Evolutionary conservation across 2,113 vertebrate species (phyloP), one percentile per base, ranked within the genome.

Genomic region (Canis aureus): DNA sequence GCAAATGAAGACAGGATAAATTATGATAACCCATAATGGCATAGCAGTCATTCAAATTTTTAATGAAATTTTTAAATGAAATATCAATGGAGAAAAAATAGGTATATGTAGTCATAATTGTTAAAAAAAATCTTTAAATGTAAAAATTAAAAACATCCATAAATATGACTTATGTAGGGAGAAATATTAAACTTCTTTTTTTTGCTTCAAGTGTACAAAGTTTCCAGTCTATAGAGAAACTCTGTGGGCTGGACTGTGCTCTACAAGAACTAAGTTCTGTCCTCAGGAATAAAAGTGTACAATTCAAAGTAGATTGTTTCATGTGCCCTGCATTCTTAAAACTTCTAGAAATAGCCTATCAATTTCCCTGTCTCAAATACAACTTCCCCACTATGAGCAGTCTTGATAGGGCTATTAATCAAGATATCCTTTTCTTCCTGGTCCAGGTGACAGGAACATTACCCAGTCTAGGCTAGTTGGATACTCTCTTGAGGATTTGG

Each of bases 311-410:
- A 29, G 25, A 38, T 69, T 89, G 11, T 83, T 73, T 94, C 84
- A 38, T 74, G n/a, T 69, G 22, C 1, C n/a, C 25, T 62, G 10
- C 2, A 20, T 64, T 84, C 57, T n/a, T 97, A 71, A 35, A 78
- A 27, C 43, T 92, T 95, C 43, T 78, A 71, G 43, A 96, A 64
- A 82, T 23, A 76, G 59, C 8, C 29, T 76, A 96, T 83, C 93
- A 35, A 91, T 84, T 97, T 82, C 29, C 35, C 20, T 69, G 29
- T n/a, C 78, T 38, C 15, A 82, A 69, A 66, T 74, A 78, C 13
- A 81, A 79, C 19, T 92, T 95, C 11, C 10, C 49, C 17, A 71
- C 13, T 64, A 55, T 20, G 66, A 35, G 22, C 15, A 64, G 16
- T 85, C 43, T 80, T 74, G 29, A 60, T 89, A 25, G 2, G 27